Evolutionary conservation across 1,140 invertebrate genomes (phyloP), one percentile per base, ranked within the genome.

Genomic region (Drosophila bocki): DNA sequence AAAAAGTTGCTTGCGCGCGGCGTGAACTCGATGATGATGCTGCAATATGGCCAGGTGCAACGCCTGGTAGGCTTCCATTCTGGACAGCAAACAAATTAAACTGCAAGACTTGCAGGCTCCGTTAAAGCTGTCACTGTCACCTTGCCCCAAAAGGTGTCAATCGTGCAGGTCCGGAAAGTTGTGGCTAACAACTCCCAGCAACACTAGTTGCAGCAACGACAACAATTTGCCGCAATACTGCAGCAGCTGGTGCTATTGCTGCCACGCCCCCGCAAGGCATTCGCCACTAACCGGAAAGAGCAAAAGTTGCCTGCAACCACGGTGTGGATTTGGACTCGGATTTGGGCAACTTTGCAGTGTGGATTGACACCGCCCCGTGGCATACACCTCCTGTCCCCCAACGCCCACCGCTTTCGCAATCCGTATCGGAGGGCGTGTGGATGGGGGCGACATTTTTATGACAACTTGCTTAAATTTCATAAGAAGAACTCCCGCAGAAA

Each of bases 381-480:
- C 51, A 54, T 17, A 35, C 35, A 39, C 53, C 50, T 13, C 47
- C 41, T 37, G 7, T 19, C 22, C 17, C 22, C 32, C 22, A n/a
- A 13, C 22, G 29, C 3, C 29, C 45, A 5, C n/a, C 37, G 26
- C 53, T 45, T 4, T 47, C 11, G 7, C 15, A 29, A 15, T 53
- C 54, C 53, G 13, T 15, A 12, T 35, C 3, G n/a, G 29, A 29
- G 35, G 39, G 60, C 72, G 72, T 63, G 69, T 44, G 70, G 53
- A 53, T 78, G 78, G 82, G 75, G 76, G 80, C 72, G 77, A 83
- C 85, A 87, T 90, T 88, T 88, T 88, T 88, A 90, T 88, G 85
- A 88, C 85, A 88, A 90, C 78, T 90, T 88, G 84, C 80, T 88
- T 88, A 81, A 88, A 88, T 90, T 84, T 77, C 81, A 78, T 84